Percentiles rank a stretch among this genome's conserved stretches.
Conservation (phyloP, 35 echinoderm and acorn worm genomes). For the Diadema setosum region DNA sequence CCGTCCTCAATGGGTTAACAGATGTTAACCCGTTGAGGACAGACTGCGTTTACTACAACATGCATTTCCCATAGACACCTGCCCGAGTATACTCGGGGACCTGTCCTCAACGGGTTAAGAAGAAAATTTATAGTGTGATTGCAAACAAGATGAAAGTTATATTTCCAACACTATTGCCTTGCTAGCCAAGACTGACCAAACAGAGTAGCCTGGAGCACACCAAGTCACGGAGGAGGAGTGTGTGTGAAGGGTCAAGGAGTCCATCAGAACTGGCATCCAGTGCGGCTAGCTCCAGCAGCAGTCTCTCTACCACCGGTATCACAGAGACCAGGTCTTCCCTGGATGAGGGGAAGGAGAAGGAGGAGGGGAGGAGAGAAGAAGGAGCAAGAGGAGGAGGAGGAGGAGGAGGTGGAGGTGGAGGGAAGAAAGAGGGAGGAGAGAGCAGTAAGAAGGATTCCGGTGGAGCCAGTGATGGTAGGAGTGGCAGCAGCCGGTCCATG, state of each 20-base stretch:
- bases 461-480: background rate
- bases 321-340: background rate
- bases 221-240: conserved; percentile 20
- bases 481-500: conserved; percentile 26
- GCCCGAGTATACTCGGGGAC: too few relatives aligned
- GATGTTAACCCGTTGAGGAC: too few relatives aligned
- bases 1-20: too few relatives aligned
- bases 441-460: background rate
- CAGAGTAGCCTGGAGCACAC: conserved; percentile 21
- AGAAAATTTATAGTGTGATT: too few relatives aligned
- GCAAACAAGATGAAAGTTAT: too few relatives aligned
- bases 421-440: background rate
- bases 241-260: background rate
- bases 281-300: background rate
- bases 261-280: background rate
- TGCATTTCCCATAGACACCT: too few relatives aligned
- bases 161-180: too few relatives aligned
- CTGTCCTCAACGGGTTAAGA: too few relatives aligned
- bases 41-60: too few relatives aligned
- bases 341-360: background rate
- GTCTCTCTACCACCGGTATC: background rate
- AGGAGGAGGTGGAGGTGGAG: background rate
- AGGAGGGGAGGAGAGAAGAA: background rate
- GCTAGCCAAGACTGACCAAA: background rate
- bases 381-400: background rate